A percentile compares a stretch with the other conserved stretches of the same genome.
phyloP scores from a whole-genome alignment of 2,888 invertebrate species.

The Macropis europaea region DNA sequence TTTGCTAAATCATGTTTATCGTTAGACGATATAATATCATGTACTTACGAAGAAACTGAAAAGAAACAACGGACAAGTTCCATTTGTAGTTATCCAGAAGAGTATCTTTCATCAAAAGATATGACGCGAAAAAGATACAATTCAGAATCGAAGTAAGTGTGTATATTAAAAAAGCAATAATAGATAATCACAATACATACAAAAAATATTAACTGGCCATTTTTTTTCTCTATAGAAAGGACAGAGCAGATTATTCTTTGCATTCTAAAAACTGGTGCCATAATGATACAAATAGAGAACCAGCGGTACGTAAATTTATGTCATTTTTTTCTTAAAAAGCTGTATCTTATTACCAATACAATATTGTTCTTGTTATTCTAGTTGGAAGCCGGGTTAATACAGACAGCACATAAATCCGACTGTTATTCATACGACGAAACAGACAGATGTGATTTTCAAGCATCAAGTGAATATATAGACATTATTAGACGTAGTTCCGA shows the following conservation, averaged over 20 bases:
- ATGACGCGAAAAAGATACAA: slow-evolving; percentile 46
- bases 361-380: slow-evolving; percentile 24
- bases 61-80: slow-evolving; percentile 59
- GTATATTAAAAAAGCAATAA: not conserved
- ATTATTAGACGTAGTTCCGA: slow-evolving; percentile 77
- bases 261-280: slow-evolving; percentile 35
- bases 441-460: slow-evolving; percentile 65
- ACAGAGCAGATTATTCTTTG: slow-evolving; percentile 8
- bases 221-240: slow-evolving; percentile 22
- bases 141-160: slow-evolving; percentile 60
- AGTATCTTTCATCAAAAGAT: slow-evolving; percentile 38
- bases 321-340: not conserved
- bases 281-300: slow-evolving; percentile 25
- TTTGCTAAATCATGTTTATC: slow-evolving; percentile 57
- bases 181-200: not conserved
- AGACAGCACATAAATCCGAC: slow-evolving; percentile 39
- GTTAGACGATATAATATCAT: slow-evolving; percentile 50
- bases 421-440: slow-evolving; percentile 40
- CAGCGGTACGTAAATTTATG: slow-evolving; percentile 30
- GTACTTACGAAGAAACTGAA: slow-evolving; percentile 47
- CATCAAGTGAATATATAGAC: slow-evolving; percentile 76
- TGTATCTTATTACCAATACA: not conserved
- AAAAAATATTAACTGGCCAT: not conserved
- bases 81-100: slow-evolving; percentile 60
- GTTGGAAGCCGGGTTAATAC: slow-evolving; percentile 41